Conservation (phyloP, 1,140 invertebrate genomes). For the Aradophagus sp. region DNA sequence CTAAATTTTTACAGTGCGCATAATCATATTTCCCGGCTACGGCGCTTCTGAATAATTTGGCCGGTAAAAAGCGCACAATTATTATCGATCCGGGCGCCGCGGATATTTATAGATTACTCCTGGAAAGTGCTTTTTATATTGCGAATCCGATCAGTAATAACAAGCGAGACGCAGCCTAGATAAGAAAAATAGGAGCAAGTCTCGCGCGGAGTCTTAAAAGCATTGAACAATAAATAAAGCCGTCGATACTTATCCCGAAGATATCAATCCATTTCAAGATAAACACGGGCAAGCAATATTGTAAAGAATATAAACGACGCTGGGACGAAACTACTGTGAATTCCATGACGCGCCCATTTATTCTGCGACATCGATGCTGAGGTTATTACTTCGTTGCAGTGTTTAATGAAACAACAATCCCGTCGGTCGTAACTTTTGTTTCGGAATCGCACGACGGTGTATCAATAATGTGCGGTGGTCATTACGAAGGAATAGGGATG, state of each 20-base stretch:
- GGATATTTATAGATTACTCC: constrained; percentile 50
- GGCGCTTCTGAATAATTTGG: constrained; percentile 30
- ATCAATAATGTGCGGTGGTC: no score
- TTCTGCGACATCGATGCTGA: constrained; percentile 26
- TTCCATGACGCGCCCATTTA: constrained; percentile 55
- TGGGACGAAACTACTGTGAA: constrained; percentile 54
- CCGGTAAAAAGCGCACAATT: constrained; percentile 30
- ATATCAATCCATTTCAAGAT: constrained; percentile 59
- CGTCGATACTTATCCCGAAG: constrained; percentile 56
- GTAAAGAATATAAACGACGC: constrained; percentile 56
- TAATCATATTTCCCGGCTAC: constrained; percentile 34
- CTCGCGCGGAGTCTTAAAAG: constrained; percentile 62
- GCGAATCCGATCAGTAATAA: constrained; percentile 56
- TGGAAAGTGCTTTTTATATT: constrained; percentile 50
- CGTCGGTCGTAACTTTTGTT: constrained; percentile 9
- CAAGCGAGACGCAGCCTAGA: constrained; percentile 52
- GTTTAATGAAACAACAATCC: constrained; percentile 37
- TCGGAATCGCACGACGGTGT: not conserved
- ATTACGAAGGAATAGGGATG: no score
- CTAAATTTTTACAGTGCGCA: constrained; percentile 28
- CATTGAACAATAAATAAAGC: constrained; percentile 71
- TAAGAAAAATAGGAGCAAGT: constrained; percentile 49
- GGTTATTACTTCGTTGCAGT: constrained; percentile 30
- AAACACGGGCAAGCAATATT: constrained; percentile 48
- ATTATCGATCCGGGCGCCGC: constrained; percentile 30